Base-by-base conservation (phyloP, 1,140 invertebrate genomes). In the Centruroides sculpturatus region DNA sequence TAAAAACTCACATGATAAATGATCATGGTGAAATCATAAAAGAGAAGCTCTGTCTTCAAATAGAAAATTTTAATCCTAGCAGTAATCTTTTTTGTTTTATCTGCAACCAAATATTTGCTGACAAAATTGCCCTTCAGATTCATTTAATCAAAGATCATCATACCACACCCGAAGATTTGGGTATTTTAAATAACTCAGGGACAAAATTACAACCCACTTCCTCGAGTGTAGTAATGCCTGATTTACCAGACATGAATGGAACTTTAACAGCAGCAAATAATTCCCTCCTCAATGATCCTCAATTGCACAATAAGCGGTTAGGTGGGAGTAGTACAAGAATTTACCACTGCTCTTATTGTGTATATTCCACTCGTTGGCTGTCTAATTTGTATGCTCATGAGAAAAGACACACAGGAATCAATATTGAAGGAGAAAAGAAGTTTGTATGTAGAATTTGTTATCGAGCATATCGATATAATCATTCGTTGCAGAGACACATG, bases 381-480 rank as follows among this genome's bases (percentile, higher is more conserved):
- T 88, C 89, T 35, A 89, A 92, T 70, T 78, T 94, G 59, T 91
- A 91, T 72, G 84, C 91, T 35, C 91, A 95, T 77, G 91, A 95
- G 70, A 82, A 87, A 66, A 85, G 86, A 12, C 88, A 92, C 71
- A 76, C 77, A 3, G 79, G 80, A 50, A 50, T 72, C 46, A 68
- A 58, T 59, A 64, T 56, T 35, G 64, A 66, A 66, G 61, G 62
- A 23, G 65, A 68, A 47, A 69, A 68, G 51, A 65, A 63, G 57
- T 72, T 67, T 59, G 57, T 66, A n/a, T 74, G 71, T 62, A 69
- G 69, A 54, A 64, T 66, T 52, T 74, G 74, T 66, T 69, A 68
- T 55, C 69, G 69, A 57, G 65, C 68, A 52, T 71, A 73, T 66
- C 67, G 69, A 11, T 70, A 72, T 61, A 68, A 69, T 59, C 69